phyloP scores from a whole-genome alignment of 2,113 vertebrate genomes.

The Corvus moneduloides region DNA sequence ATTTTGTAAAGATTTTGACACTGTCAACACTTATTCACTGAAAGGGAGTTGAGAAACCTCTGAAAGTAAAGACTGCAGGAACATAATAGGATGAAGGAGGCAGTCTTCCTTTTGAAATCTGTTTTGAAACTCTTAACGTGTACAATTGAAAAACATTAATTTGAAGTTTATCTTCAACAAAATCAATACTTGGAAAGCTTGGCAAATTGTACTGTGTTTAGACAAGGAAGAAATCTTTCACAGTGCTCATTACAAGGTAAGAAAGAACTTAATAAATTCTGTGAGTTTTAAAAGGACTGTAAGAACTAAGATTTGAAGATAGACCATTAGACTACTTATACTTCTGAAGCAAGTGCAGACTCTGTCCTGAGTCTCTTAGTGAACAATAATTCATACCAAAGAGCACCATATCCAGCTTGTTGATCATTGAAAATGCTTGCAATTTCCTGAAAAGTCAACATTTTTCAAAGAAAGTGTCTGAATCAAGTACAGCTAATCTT shows the following conservation, averaged over 20 bases:
- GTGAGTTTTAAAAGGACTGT: not conserved
- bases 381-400: slow-evolving; percentile 13
- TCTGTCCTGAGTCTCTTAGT: not conserved
- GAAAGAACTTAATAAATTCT: slow-evolving; percentile 7
- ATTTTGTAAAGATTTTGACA: slow-evolving; percentile 13
- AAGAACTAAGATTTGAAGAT: not conserved
- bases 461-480: not conserved
- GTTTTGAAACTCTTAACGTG: not conserved
- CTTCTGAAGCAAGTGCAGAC: not conserved
- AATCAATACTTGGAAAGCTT: slow-evolving; percentile 21
- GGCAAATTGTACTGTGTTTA: not conserved
- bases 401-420: not conserved
- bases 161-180: slow-evolving; percentile 10
- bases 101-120: not conserved
- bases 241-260: not conserved
- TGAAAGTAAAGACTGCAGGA: not conserved
- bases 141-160: not conserved
- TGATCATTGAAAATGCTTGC: not conserved
- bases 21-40: not conserved
- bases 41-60: not conserved
- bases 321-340: not conserved
- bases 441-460: slow-evolving; percentile 5
- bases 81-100: not conserved
- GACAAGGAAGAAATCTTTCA: not conserved
- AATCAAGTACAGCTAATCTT: not conserved